phyloP scores from a whole-genome alignment of 23 tunicate species.

The Ciona savignyi region DNA sequence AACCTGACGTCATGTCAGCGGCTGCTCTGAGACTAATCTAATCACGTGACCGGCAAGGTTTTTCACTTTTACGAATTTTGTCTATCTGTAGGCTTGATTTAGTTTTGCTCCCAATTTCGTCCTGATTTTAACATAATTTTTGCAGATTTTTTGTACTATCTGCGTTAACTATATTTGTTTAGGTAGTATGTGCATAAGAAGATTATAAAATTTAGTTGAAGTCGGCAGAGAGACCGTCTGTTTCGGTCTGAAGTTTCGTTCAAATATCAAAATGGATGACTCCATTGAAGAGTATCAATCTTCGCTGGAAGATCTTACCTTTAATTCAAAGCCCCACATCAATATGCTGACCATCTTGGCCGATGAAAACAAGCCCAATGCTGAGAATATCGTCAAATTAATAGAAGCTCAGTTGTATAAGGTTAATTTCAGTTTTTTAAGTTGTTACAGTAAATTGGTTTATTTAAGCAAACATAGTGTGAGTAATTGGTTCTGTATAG shows the following conservation, averaged over 20 bases:
- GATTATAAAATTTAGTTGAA: not conserved
- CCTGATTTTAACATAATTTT: too few relatives aligned
- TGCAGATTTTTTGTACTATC: too few relatives aligned
- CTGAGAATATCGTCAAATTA: constrained; percentile 49
- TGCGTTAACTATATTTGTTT: too few relatives aligned
- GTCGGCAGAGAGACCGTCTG: not conserved
- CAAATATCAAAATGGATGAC: constrained; percentile 28
- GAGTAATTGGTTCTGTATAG: not conserved
- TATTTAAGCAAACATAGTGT: not conserved
- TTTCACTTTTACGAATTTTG: not conserved
- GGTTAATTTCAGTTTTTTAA: constrained; percentile 32
- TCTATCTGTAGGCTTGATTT: too few relatives aligned
- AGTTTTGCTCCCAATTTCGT: too few relatives aligned
- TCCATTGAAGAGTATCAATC: constrained; percentile 52
- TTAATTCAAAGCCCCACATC: constrained; percentile 93
- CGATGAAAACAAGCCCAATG: constrained; percentile 66
- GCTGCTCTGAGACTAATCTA: not conserved
- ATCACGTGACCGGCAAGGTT: not conserved
- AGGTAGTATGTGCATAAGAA: not conserved
- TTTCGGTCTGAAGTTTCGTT: not conserved
- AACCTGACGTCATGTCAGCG: not conserved
- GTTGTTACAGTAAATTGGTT: not conserved
- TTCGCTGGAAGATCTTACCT: constrained; percentile 74
- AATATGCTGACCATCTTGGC: constrained; percentile 85
- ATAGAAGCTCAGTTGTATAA: constrained; percentile 66